phyloP scores from a whole-genome alignment of 1,140 invertebrate species.

The Cecropterus lyciades region DNA sequence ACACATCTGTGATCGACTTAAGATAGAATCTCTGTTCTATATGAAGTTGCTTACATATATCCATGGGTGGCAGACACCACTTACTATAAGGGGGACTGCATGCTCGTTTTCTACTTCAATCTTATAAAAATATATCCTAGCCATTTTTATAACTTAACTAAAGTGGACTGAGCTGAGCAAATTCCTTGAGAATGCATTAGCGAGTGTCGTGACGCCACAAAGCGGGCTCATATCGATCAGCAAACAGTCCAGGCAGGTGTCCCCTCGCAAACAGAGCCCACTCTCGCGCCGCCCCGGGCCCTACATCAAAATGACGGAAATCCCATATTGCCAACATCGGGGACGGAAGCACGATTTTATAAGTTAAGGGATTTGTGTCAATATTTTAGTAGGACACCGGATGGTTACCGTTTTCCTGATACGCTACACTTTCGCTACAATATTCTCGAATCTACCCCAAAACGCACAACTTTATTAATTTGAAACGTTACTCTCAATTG shows the following conservation, averaged over 20 bases:
- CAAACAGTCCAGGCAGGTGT: conserved; percentile 72
- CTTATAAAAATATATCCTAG: too few relatives aligned
- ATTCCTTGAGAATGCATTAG: conserved; percentile 58
- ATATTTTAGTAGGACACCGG: conserved; percentile 81
- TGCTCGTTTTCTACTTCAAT: too few relatives aligned
- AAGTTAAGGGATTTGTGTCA: conserved; percentile 83
- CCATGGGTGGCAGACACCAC: too few relatives aligned
- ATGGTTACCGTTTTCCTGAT: conserved; percentile 40
- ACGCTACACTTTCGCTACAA: conserved; percentile 26
- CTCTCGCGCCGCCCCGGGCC: conserved; percentile 61
- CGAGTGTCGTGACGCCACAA: conserved; percentile 47
- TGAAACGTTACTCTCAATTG: conserved; percentile 47
- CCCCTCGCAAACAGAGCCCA: conserved; percentile 57
- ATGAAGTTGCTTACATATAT: too few relatives aligned
- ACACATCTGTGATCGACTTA: too few relatives aligned
- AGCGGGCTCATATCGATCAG: conserved; percentile 71
- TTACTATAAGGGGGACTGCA: too few relatives aligned
- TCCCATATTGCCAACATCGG: conserved; percentile 78
- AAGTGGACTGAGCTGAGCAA: conserved; percentile 17
- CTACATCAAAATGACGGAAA: conserved; percentile 82
- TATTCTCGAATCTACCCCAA: conserved; percentile 4
- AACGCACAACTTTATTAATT: conserved; percentile 69
- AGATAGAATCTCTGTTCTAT: too few relatives aligned
- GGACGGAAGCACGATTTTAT: conserved; percentile 80
- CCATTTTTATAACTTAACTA: not conserved